These are phyloP conservation scores for Anguilla marmorata DNA, from an alignment of 2,797 vertebrate species.

Conservation along the genomic window DNA sequence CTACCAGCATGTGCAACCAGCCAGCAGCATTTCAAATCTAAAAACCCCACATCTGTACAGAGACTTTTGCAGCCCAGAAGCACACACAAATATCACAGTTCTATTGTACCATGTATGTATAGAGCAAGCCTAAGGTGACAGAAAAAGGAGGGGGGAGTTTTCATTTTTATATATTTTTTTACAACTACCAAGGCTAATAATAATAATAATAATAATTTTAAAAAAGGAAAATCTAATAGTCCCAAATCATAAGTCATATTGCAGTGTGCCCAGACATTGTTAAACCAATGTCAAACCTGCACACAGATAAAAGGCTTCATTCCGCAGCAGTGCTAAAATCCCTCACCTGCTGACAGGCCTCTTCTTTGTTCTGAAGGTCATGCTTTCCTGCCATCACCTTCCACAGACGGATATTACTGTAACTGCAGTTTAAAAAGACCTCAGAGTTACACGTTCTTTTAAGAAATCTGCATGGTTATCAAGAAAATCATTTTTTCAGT, in stretches of 20 bases:
- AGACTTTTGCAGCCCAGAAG: neutral
- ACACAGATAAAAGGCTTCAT: neutral
- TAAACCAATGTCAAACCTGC: neutral
- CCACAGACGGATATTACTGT: slow-evolving; percentile 60
- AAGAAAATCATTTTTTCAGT: neutral
- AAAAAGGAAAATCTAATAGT: neutral
- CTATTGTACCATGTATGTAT: too few species aligned
- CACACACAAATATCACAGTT: neutral
- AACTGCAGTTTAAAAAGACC: slow-evolving; percentile 48
- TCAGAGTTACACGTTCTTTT: too few species aligned
- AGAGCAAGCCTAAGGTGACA: too few species aligned
- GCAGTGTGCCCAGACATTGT: neutral
- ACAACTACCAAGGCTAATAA: neutral
- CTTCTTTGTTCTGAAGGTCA: slow-evolving; percentile 54
- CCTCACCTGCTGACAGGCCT: slow-evolving; percentile 61
- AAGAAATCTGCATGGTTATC: neutral
- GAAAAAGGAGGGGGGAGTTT: too few species aligned
- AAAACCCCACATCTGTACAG: neutral
- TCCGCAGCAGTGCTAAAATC: neutral
- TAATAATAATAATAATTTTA: neutral
- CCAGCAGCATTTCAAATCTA: neutral
- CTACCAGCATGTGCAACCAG: neutral
- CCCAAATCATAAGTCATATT: too few species aligned
- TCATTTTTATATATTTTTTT: too few species aligned
- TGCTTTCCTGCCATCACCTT: slow-evolving; percentile 66